These are phyloP conservation scores for Centropristis striata DNA, from an alignment of 2,113 vertebrate genomes.

Conservation along the genomic window DNA sequence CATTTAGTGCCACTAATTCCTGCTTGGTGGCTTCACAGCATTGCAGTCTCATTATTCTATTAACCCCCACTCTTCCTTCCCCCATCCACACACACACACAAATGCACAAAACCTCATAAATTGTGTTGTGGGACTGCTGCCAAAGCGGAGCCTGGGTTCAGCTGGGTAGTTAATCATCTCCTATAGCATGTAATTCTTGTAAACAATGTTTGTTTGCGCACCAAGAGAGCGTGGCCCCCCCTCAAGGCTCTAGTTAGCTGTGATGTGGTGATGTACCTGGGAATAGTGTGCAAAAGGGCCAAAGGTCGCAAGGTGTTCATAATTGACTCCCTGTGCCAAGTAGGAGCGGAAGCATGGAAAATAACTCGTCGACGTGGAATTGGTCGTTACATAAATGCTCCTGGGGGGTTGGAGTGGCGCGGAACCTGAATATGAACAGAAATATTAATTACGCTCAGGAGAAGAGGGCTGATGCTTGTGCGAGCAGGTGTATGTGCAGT, in stretches of 20 bases:
- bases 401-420: constrained; percentile 4
- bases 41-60: constrained; percentile 72
- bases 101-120: constrained; percentile 64
- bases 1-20: constrained; percentile 75
- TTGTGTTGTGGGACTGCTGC: constrained; percentile 63
- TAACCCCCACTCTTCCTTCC: constrained; percentile 40
- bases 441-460: constrained; percentile 58
- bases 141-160: constrained; percentile 59
- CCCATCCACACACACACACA: constrained; percentile 5
- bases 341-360: constrained; percentile 34
- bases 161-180: constrained; percentile 78
- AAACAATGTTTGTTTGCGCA: constrained; percentile 70
- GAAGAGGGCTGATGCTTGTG: constrained; percentile 33
- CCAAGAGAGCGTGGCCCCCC: constrained; percentile 46
- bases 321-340: constrained; percentile 64
- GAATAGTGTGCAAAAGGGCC: constrained; percentile 56
- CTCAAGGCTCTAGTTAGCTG: constrained; percentile 51
- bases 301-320: constrained; percentile 76
- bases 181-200: constrained; percentile 71
- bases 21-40: constrained; percentile 63
- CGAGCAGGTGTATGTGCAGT: constrained; percentile 29
- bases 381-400: constrained; percentile 46
- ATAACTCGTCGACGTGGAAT: constrained; percentile 37
- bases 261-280: constrained; percentile 48
- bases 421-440: constrained; percentile 26